Evolutionary conservation across 2,888 invertebrate genomes (phyloP), one percentile per base, ranked within the genome.

Genomic region (Lasioglossum zephyrum): DNA sequence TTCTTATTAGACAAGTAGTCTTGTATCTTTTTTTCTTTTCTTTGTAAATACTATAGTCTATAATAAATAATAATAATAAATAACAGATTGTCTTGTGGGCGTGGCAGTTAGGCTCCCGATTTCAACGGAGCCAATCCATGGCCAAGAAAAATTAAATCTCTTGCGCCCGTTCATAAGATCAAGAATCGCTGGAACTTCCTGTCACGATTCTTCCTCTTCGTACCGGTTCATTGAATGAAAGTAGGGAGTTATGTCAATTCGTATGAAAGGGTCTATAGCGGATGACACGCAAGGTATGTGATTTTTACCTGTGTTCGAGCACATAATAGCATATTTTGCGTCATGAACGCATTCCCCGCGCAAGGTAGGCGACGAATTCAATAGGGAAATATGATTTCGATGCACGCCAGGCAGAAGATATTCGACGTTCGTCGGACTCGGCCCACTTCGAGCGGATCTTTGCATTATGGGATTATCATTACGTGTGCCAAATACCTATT

Each of bases 381-480:
- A 89, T 81, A 36, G 88, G 81, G 77, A 66, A 88, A 88, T 87
- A 89, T 88, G 89, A 91, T 90, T 90, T 89, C 73, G 77, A 74
- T 73, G 85, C 73, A 79, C 57, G 78, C 41, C 69, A 76, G 77
- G 89, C 84, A 89, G 90, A 91, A 89, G 87, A 86, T 85, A 90
- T 91, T 88, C 86, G 89, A 85, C 85, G 57, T 80, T 87, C 84
- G 84, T 86, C 80, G 26, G 78, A 77, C 78, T 77, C 84, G 87
- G 77, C 74, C 89, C 79, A 87, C 87, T 88, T 84, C 85, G 84
- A 85, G 72, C 74, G 76, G 87, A 83, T 81, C 87, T 86, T 84
- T 63, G 89, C 83, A 91, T 91, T 91, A 91, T 89, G 85, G 89
- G 91, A 91, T 91, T 91, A 91, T 90, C 89, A 91, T 91, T 91